Conservation (phyloP, 92 coral and sea anemone genomes). For the Phenganax marumi region DNA sequence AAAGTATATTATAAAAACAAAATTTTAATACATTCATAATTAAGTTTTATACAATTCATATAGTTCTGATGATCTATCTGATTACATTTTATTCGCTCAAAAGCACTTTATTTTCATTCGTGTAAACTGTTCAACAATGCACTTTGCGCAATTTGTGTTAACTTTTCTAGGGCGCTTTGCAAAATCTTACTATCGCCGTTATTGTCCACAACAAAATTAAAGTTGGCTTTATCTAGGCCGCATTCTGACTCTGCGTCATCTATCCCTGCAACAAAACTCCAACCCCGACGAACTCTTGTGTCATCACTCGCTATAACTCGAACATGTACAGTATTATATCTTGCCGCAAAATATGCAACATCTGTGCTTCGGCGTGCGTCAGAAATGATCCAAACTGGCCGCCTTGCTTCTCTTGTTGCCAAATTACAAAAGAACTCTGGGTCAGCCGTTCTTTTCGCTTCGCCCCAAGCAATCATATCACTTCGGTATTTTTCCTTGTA, state of each 20-base stretch:
- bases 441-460: constrained; percentile 69
- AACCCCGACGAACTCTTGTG: constrained; percentile 71
- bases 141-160: constrained; percentile 15
- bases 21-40: too few relatives aligned
- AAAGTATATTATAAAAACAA: too few relatives aligned
- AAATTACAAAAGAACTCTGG: constrained; percentile 79
- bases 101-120: not conserved
- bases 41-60: too few relatives aligned
- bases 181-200: constrained; percentile 55
- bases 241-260: constrained; percentile 99
- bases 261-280: constrained; percentile 77
- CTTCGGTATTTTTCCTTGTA: constrained; percentile 82
- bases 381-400: constrained; percentile 77
- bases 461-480: constrained; percentile 96
- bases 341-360: constrained; percentile 60
- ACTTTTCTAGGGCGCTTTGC: constrained; percentile 10
- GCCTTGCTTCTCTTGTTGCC: constrained; percentile 66
- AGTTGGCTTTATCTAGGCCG: constrained; percentile 71
- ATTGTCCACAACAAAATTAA: constrained; percentile 70
- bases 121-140: not conserved
- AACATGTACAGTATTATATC: constrained; percentile 61
- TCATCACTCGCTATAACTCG: constrained; percentile 72
- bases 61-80: too few relatives aligned
- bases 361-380: constrained; percentile 87
- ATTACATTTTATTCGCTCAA: not conserved